A percentile compares a stretch with the other conserved stretches of the same genome.
Conservation (phyloP, 1,140 invertebrate genomes). For the Conus ventricosus region DNA sequence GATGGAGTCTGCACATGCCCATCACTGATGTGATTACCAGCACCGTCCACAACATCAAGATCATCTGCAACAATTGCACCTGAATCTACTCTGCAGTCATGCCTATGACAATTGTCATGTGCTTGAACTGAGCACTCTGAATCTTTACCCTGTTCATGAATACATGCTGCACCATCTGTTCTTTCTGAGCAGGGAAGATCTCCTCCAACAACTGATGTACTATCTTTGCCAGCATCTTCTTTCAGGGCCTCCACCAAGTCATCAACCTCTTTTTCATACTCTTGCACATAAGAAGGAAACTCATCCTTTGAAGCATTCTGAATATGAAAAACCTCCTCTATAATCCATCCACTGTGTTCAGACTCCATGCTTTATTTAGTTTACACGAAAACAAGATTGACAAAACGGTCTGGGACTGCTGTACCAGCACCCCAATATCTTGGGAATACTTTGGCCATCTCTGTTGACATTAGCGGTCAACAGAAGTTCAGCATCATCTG, state of each 20-base stretch:
- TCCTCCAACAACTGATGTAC: background rate
- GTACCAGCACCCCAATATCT: too few relatives aligned
- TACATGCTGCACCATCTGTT: background rate
- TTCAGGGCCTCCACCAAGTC: background rate
- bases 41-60: background rate
- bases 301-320: background rate
- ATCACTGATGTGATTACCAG: background rate
- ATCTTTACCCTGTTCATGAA: background rate
- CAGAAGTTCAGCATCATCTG: too few relatives aligned
- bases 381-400: too few relatives aligned
- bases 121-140: background rate
- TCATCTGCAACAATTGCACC: background rate
- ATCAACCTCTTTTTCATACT: background rate
- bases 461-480: too few relatives aligned
- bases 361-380: background rate
- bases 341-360: background rate
- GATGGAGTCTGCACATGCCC: background rate
- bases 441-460: too few relatives aligned
- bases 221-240: background rate
- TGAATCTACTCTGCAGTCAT: background rate
- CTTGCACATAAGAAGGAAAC: background rate
- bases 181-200: background rate
- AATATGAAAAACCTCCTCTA: background rate
- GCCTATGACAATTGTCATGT: background rate
- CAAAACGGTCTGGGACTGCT: too few relatives aligned